A percentile compares a stretch with the other conserved stretches of the same genome.
Conservation (phyloP, 2,113 vertebrate species). For the Cairina moschata region DNA sequence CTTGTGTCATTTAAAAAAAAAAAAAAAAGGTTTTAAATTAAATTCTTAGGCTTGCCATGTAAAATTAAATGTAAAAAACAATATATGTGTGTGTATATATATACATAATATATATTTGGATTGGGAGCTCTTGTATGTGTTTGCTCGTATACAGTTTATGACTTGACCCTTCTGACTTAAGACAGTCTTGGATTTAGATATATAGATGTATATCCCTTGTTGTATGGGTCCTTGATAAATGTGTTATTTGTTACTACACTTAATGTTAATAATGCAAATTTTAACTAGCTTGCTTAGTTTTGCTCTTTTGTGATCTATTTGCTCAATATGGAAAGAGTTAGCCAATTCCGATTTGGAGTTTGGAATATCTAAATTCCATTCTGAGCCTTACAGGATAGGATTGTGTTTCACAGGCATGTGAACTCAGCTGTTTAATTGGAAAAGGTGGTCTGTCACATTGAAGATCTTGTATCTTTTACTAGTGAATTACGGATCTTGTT, state of each 20-base stretch:
- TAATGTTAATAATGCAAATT: background rate
- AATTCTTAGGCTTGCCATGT: background rate
- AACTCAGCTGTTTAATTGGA: background rate
- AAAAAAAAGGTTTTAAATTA: fast-evolving
- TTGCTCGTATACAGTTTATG: background rate
- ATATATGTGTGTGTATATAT: background rate
- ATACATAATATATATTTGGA: background rate
- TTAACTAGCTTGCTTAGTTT: background rate
- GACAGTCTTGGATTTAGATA: background rate
- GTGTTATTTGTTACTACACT: background rate
- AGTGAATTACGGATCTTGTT: background rate
- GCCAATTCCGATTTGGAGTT: background rate
- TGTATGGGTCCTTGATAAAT: background rate
- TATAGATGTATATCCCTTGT: background rate
- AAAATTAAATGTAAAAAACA: background rate
- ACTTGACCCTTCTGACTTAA: background rate
- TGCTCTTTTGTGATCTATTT: background rate
- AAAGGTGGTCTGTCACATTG: background rate
- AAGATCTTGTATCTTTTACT: background rate
- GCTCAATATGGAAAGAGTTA: background rate
- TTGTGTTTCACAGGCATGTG: background rate
- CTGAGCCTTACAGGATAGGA: background rate
- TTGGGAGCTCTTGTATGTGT: background rate
- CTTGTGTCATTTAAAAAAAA: background rate
- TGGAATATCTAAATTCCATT: background rate